These are phyloP conservation scores for Drosophila emarginata DNA, from an alignment of 2,888 invertebrate genomes.

Conservation along the genomic window DNA sequence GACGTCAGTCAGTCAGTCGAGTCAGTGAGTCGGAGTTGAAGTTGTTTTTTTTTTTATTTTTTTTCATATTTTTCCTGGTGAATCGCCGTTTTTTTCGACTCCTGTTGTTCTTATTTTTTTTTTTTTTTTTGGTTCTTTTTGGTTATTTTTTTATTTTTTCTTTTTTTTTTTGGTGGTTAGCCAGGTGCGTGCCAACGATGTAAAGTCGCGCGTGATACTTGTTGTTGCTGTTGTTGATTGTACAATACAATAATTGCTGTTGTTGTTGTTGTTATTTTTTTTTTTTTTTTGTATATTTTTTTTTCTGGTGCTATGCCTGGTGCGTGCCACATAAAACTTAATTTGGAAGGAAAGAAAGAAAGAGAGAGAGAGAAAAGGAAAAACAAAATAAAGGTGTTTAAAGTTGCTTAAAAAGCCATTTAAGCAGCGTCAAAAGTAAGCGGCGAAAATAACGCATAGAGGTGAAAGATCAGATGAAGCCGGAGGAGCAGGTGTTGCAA, in stretches of 20 bases:
- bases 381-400: conserved; percentile 59
- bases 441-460: conserved; percentile 1
- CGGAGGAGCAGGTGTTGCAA: conserved; percentile 14
- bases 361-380: not conserved
- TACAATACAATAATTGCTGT: conserved; percentile 19
- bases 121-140: not conserved
- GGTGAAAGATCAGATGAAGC: not conserved
- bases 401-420: conserved; percentile 46
- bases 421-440: conserved; percentile 5
- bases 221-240: conserved; percentile 21
- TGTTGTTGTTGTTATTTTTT: conserved; percentile 17
- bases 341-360: not conserved
- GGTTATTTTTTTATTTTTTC: not conserved
- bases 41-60: not conserved
- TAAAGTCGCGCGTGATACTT: conserved; percentile 41
- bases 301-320: conserved; percentile 9
- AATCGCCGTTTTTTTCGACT: not conserved
- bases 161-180: conserved; percentile 5
- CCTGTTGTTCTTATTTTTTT: conserved; percentile 4
- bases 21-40: conserved; percentile 3
- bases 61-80: not conserved
- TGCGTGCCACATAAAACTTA: conserved; percentile 56
- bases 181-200: conserved; percentile 37
- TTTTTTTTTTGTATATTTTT: not conserved
- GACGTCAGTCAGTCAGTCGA: conserved; percentile 15